Evolutionary conservation across 1,140 invertebrate species (phyloP), one percentile per base, ranked within the genome.

Genomic region (Solenopsis invicta): DNA sequence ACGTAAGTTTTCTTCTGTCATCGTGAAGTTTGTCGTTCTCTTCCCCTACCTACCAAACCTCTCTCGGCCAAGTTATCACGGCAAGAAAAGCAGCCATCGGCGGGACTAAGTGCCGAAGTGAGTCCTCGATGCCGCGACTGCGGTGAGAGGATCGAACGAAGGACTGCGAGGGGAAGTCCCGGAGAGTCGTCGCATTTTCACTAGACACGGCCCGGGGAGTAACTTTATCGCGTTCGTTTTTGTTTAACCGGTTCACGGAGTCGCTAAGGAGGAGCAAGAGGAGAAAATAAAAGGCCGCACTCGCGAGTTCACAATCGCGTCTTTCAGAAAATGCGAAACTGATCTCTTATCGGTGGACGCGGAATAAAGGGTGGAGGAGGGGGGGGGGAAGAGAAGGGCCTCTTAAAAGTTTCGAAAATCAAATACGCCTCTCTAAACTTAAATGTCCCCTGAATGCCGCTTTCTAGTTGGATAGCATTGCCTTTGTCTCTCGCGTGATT

Each of bases 1-100:
- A 92, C 29, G 92, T 93, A 72, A 92, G 80, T 89, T 77, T 86
- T 82, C 52, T 78, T 80, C 64, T 10, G 9, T 66, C 61, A 24
- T 45, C 45, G 41, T 45, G 48, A 90, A 82, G 37, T 64, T 71
- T 34, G 74, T 72, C 76, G 5, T 61, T 1, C 8, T 37, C 21
- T 29, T 2, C 41, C 45, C 21, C 48, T 41, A 37, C 69, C 18
- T 75, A 13, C 56, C 76, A 1, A 71, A 34, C 64, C 64, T 18
- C 21, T n/a, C 41, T 13, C 52, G 50, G 61, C 59, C 82, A 85
- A 85, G 82, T 85, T 85, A 85, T 85, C 74, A 34, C 56, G 61
- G 78, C 48, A 87, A 84, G 77, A 84, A 84, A 71, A 75, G 62
- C 71, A 75, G 52, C 71, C 52, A 85, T 67, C 56, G 72, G 45